Conservation (phyloP, 2,113 vertebrate species). For the Hucho hucho region DNA sequence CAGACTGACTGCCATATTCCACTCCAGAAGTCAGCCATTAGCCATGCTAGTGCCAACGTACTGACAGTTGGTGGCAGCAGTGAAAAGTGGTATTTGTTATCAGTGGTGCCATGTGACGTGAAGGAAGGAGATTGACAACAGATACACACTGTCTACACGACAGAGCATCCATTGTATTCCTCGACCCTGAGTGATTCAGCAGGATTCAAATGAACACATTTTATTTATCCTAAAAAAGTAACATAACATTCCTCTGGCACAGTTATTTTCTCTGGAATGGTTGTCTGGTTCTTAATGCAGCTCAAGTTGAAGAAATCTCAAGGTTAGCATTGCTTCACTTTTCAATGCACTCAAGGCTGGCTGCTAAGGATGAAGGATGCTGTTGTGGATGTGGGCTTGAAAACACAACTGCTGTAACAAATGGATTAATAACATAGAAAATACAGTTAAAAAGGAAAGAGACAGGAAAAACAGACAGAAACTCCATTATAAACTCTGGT, state of each 20-base stretch:
- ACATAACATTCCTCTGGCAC: too few species aligned
- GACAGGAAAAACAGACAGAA: not conserved
- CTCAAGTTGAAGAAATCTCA: not conserved
- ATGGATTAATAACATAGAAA: not conserved
- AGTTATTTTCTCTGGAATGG: too few species aligned
- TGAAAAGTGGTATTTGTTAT: slow-evolving; percentile 3
- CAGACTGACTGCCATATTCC: not conserved
- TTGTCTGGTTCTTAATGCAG: not conserved
- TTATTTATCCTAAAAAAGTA: not conserved
- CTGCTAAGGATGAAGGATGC: too few species aligned
- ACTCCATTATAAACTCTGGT: not conserved
- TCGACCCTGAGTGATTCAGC: not conserved
- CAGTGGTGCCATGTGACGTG: slow-evolving; percentile 3
- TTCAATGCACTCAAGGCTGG: too few species aligned
- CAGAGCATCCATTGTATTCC: not conserved
- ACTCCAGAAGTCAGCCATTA: not conserved
- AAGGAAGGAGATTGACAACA: not conserved
- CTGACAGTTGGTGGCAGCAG: too few species aligned
- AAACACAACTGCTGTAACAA: not conserved
- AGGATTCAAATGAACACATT: not conserved
- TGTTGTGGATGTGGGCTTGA: too few species aligned
- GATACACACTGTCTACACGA: not conserved
- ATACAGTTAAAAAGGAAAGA: not conserved
- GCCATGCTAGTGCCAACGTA: not conserved
- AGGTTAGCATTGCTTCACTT: not conserved